Percentiles rank a stretch among this genome's conserved stretches.
Evolutionary conservation across 1,140 invertebrate genomes (phyloP).

Genomic region (Watersipora subatra): DNA sequence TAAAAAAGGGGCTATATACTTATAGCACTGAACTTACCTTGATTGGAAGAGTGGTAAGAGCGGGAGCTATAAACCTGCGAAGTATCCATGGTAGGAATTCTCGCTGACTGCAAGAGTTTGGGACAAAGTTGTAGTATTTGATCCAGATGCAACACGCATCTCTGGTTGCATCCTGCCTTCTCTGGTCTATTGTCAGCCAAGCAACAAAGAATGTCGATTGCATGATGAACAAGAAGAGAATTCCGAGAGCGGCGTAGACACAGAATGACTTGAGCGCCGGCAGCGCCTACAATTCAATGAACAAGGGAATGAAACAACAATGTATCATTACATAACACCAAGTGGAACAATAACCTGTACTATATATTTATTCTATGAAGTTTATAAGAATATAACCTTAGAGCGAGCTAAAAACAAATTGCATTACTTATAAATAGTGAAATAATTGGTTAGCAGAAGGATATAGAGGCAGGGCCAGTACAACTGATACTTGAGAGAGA

Average conservation of each 20-base stretch:
- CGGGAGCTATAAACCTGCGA: conserved; percentile 36
- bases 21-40: conserved; percentile 30
- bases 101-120: conserved; percentile 38
- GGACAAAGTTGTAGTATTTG: conserved; percentile 42
- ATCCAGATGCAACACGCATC: conserved; percentile 50
- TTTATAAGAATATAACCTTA: no score
- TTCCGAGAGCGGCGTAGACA: conserved; percentile 56
- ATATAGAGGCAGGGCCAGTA: no score
- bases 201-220: conserved; percentile 64
- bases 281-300: conserved; percentile 47
- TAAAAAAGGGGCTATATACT: no score
- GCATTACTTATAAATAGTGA: no score
- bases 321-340: no score
- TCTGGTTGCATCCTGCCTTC: conserved; percentile 47
- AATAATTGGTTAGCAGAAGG: no score
- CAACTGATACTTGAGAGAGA: no score
- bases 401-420: no score
- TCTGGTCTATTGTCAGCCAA: conserved; percentile 55
- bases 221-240: conserved; percentile 57
- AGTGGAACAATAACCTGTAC: no score
- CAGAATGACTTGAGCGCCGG: conserved; percentile 61
- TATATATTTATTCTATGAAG: no score
- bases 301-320: no score
- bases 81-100: conserved; percentile 39
- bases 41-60: conserved; percentile 28